These are phyloP conservation scores for Sphinx pinastri DNA, from an alignment of 2,888 invertebrate species.

Conservation along the genomic window DNA sequence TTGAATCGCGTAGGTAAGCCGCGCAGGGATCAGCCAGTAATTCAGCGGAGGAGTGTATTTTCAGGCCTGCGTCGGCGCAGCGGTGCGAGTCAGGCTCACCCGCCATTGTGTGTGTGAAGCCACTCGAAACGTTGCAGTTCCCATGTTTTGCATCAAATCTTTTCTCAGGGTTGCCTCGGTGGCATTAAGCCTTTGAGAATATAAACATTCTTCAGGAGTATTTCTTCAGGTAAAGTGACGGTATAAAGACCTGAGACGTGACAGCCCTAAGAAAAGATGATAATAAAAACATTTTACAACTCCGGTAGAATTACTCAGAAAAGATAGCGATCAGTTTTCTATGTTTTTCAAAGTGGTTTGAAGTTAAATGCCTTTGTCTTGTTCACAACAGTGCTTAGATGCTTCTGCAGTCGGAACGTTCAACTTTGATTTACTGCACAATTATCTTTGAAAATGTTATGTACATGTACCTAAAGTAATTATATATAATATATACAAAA, in stretches of 20 bases:
- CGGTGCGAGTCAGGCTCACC: slow-evolving; percentile 75
- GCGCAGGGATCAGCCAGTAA: slow-evolving; percentile 24
- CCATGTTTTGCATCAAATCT: slow-evolving; percentile 70
- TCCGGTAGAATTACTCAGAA: slow-evolving; percentile 31
- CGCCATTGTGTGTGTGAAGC: slow-evolving; percentile 77
- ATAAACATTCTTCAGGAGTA: not conserved
- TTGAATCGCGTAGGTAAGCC: slow-evolving; percentile 13
- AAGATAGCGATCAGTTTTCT: slow-evolving; percentile 36
- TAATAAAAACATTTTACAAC: slow-evolving; percentile 26
- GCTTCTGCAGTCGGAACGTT: not conserved
- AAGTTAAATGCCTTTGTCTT: slow-evolving; percentile 11
- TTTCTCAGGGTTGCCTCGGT: slow-evolving; percentile 25
- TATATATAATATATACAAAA: not conserved
- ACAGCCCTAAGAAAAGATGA: not conserved
- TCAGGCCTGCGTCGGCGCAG: slow-evolving; percentile 52
- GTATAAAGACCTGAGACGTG: no score
- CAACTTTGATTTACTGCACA: not conserved
- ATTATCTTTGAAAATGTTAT: not conserved
- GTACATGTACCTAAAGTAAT: not conserved
- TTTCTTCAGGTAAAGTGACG: not conserved
- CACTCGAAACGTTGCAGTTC: slow-evolving; percentile 72
- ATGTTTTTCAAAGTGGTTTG: slow-evolving; percentile 31
- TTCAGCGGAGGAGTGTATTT: slow-evolving; percentile 46
- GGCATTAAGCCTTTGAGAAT: not conserved
- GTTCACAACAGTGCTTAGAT: not conserved